These are phyloP conservation scores for Pollenia griseotomentosa DNA, from an alignment of 2,888 invertebrate species.

Conservation along the genomic window DNA sequence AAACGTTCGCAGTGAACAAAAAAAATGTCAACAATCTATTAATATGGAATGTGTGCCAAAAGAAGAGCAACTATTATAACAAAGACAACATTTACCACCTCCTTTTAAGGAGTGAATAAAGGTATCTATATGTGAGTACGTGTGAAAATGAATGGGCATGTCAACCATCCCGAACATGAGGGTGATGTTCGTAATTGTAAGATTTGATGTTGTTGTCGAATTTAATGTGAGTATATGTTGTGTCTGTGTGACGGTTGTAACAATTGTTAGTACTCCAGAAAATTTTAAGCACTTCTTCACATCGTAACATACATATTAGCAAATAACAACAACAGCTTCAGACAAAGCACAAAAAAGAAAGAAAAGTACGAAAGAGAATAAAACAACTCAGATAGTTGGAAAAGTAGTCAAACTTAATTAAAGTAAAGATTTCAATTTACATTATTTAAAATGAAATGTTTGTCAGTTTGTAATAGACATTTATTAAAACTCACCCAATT, in stretches of 20 bases:
- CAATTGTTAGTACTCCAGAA: slow-evolving; percentile 56
- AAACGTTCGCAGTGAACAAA: slow-evolving; percentile 21
- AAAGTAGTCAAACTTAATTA: not conserved
- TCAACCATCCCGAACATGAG: slow-evolving; percentile 45
- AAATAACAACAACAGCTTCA: slow-evolving; percentile 48
- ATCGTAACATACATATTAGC: slow-evolving; percentile 65
- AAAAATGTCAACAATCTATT: slow-evolving; percentile 68
- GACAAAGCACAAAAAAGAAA: not conserved
- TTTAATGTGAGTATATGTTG: not conserved
- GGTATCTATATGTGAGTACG: not conserved
- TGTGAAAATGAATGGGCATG: slow-evolving; percentile 38
- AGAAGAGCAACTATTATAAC: slow-evolving; percentile 55
- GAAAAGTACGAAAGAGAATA: slow-evolving; percentile 21
- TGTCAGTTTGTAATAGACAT: too few relatives aligned
- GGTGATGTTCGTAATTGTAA: slow-evolving; percentile 14
- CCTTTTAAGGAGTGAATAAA: not conserved
- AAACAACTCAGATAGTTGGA: slow-evolving; percentile 1
- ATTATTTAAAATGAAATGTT: too few relatives aligned
- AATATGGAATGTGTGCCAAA: slow-evolving; percentile 58
- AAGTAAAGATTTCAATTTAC: not conserved
- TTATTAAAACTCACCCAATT: not conserved
- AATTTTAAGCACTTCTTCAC: slow-evolving; percentile 64
- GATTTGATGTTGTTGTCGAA: slow-evolving; percentile 5
- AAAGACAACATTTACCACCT: slow-evolving; percentile 21
- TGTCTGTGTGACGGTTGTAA: slow-evolving; percentile 19